These are phyloP conservation scores for Tetranychus piercei DNA, from an alignment of 2,888 invertebrate genomes.

Conservation along the genomic window DNA sequence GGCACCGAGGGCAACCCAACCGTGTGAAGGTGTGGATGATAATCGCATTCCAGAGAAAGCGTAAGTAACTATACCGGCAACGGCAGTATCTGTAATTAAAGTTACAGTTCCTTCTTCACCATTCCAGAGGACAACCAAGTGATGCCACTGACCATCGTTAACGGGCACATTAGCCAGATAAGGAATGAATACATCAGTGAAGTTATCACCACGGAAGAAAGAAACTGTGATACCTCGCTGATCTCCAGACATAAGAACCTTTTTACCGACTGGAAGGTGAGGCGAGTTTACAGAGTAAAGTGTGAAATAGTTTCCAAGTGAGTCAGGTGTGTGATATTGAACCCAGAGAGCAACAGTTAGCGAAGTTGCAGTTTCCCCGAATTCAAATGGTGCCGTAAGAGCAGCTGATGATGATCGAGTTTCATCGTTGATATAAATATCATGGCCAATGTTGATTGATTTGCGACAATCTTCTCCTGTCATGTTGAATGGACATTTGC, in stretches of 20 bases:
- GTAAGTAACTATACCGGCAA: constrained; percentile 52
- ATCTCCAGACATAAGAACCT: constrained; percentile 71
- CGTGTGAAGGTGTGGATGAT: constrained; percentile 34
- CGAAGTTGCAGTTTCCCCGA: constrained; percentile 43
- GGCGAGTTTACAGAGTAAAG: constrained; percentile 62
- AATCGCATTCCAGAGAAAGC: constrained; percentile 49
- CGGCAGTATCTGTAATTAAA: constrained; percentile 81
- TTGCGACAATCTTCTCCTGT: constrained; percentile 92
- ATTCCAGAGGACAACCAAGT: constrained; percentile 84
- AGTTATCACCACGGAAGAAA: constrained; percentile 50
- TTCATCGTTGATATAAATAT: constrained; percentile 74
- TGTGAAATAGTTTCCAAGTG: constrained; percentile 74
- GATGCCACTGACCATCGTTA: constrained; percentile 92
- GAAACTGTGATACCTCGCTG: constrained; percentile 82
- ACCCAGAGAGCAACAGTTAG: constrained; percentile 90
- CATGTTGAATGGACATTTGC: constrained; percentile 87
- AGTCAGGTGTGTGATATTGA: constrained; percentile 74
- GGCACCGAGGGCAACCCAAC: constrained; percentile 78
- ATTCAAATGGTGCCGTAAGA: constrained; percentile 71
- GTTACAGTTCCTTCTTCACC: constrained; percentile 65
- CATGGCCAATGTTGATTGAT: constrained; percentile 95
- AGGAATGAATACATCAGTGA: constrained; percentile 66
- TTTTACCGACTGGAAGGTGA: constrained; percentile 49
- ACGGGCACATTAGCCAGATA: constrained; percentile 79
- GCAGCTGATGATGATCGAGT: constrained; percentile 72